Evolutionary conservation across 2,797 vertebrate genomes (phyloP).

Genomic region (Gorsachius magnificus): DNA sequence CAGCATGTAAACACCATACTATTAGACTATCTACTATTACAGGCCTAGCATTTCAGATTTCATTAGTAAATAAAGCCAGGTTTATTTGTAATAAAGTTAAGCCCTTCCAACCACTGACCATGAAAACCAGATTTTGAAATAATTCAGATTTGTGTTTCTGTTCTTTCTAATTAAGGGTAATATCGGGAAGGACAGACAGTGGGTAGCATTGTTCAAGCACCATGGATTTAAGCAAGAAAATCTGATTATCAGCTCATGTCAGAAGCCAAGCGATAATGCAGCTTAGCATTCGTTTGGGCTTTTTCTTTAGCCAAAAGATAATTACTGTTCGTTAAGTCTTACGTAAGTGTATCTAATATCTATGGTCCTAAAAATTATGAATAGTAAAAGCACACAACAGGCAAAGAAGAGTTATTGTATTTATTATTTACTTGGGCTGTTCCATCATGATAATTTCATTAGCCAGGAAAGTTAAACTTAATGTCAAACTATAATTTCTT

Average conservation of each 20-base stretch:
- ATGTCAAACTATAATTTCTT: constrained; percentile 79
- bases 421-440: constrained; percentile 78
- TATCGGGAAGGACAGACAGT: constrained; percentile 91
- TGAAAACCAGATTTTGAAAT: constrained; percentile 98
- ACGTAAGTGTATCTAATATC: constrained; percentile 85
- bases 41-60: constrained; percentile 79
- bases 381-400: constrained; percentile 80
- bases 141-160: constrained; percentile 99
- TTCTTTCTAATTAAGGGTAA: constrained; percentile 97
- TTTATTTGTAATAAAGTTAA: constrained; percentile 99
- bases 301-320: constrained; percentile 92
- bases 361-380: constrained; percentile 80
- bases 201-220: constrained; percentile 93
- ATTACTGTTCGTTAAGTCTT: constrained; percentile 87
- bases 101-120: constrained; percentile 86
- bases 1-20: constrained; percentile 69
- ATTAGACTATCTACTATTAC: constrained; percentile 61
- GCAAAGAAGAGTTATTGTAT: constrained; percentile 82
- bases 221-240: constrained; percentile 95
- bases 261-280: constrained; percentile 97
- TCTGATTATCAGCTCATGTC: constrained; percentile 99
- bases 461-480: constrained; percentile 73
- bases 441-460: constrained; percentile 80
- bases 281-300: constrained; percentile 94
- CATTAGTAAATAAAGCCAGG: constrained; percentile 92